Conservation (phyloP, 2,888 invertebrate genomes). For the Abrostola tripartita region DNA sequence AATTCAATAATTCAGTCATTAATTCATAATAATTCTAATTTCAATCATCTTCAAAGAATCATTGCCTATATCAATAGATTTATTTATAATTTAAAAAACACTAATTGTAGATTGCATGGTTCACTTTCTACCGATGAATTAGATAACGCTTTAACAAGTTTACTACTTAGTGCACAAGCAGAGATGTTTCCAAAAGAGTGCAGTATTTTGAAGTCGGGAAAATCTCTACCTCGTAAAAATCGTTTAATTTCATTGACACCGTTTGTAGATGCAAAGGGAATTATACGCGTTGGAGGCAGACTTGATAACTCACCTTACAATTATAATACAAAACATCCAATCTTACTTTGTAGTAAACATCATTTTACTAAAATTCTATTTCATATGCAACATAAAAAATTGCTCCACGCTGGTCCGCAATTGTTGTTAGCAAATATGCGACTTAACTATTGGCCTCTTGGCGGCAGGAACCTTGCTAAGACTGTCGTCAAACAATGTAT, state of each 20-base stretch:
- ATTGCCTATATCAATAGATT: conserved; percentile 6
- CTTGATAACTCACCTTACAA: conserved; percentile 36
- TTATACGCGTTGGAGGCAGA: conserved; percentile 46
- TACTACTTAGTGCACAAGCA: conserved; percentile 13
- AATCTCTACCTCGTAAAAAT: conserved; percentile 7
- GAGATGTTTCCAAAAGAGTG: conserved; percentile 8
- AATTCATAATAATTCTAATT: conserved; percentile 5
- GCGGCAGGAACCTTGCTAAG: conserved; percentile 8
- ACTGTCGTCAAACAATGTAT: conserved; percentile 5
- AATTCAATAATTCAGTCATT: not conserved
- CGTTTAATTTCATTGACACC: conserved; percentile 3
- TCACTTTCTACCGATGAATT: too few relatives aligned
- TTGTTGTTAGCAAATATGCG: conserved; percentile 24
- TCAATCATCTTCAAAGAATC: not conserved
- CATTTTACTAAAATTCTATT: conserved; percentile 26
- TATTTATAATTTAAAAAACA: conserved; percentile 4
- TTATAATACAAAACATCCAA: conserved; percentile 34
- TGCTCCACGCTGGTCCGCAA: conserved; percentile 35
- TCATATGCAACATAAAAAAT: conserved; percentile 12
- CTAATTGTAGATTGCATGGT: not conserved
- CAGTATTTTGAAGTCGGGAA: not conserved
- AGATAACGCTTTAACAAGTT: not conserved
- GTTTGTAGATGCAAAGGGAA: conserved; percentile 4
- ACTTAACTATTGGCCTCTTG: conserved; percentile 40
- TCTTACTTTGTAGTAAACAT: conserved; percentile 36